Evolutionary conservation across 2,113 vertebrate species (phyloP), one percentile per base, ranked within the genome.

Genomic region (Prionailurus viverrinus): DNA sequence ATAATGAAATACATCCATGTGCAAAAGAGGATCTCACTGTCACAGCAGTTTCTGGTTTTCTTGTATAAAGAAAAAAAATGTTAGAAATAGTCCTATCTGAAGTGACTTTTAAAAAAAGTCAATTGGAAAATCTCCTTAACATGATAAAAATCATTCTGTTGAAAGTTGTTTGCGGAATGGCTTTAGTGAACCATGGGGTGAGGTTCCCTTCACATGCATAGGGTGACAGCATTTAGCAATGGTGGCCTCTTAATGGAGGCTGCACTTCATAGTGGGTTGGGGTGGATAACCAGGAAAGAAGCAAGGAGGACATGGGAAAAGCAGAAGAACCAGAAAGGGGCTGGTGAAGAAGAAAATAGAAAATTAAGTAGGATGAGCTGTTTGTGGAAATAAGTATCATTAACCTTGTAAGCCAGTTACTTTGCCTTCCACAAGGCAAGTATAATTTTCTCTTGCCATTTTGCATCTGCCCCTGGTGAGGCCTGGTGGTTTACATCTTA

Each of bases 1-100:
- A 63, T 15, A 89, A 76, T 36, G 23, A 53, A 95, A 74, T 23
- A 45, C 2, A 71, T 95, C 15, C 45, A 53, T 36, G 81, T 94
- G 36, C 68, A 94, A 74, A 66, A 48, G 63, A 25, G 51, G 4
- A 89, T 51, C 13, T 11, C 45, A 33, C 13, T 61, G 31, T 73
- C 10, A 39, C 53, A 33, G 27, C 31, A 27, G 29, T 51, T 74
- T 74, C 71, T 87, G 68, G 25, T 48, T 78, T 90, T 84, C 23
- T n/a, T 10, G 63, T 68, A 78, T 45, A 73, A 91, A 92, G 74
- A 15, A 92, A 92, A 80, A 92, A 90, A 87, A 29, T 21, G n/a
- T 81, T 41, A 91, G 79, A 89, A 95, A 83, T n/a, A 53, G 51
- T 29, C 53, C 73, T 65, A 48, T 41, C 12, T 25, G 5, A 91